These are phyloP conservation scores for Passerina amoena DNA, from an alignment of 2,113 vertebrate species.

Conservation along the genomic window DNA sequence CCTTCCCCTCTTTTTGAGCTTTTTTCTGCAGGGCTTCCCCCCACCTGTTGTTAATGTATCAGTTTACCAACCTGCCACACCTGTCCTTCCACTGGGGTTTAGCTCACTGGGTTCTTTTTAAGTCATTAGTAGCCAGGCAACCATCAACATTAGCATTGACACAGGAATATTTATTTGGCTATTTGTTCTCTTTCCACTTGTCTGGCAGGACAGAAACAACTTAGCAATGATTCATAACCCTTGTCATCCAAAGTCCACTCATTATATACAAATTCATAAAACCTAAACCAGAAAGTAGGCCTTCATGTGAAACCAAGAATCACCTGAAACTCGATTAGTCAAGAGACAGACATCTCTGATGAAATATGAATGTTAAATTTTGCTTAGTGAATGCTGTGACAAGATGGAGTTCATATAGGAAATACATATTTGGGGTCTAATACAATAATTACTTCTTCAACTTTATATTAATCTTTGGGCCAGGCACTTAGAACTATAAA, in stretches of 20 bases:
- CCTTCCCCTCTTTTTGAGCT: background rate
- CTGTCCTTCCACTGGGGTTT: background rate
- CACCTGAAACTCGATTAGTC: background rate
- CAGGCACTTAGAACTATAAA: background rate
- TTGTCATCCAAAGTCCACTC: background rate
- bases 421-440: background rate
- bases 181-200: background rate
- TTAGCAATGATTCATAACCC: background rate
- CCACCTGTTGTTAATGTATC: background rate
- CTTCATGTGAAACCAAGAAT: background rate
- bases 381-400: background rate
- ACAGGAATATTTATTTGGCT: slow-evolving; percentile 16
- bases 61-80: slow-evolving; percentile 4
- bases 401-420: background rate
- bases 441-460: background rate
- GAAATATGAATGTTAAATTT: background rate
- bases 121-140: slow-evolving; percentile 34
- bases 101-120: background rate
- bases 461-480: background rate
- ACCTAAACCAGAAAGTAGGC: background rate
- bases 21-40: slow-evolving; percentile 20
- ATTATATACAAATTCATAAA: background rate
- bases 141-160: background rate
- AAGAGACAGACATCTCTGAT: background rate
- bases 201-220: background rate